Evolutionary conservation across 1,140 invertebrate species (phyloP), one percentile per base, ranked within the genome.

Genomic region (Drosophila yakuba): DNA sequence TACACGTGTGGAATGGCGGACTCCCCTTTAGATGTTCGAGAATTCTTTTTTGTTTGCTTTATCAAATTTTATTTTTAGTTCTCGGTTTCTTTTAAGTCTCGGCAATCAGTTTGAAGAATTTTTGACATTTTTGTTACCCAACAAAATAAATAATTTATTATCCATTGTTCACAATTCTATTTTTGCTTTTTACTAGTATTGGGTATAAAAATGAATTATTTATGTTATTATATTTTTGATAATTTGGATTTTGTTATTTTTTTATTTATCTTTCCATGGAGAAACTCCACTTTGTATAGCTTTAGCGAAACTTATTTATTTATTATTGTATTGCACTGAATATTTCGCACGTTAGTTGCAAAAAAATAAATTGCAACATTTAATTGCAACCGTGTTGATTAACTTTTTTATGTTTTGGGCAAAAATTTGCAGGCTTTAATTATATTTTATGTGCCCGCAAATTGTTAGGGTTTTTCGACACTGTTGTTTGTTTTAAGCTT

Each of bases 391-490:
- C 35, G 44, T 39, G 51, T 39, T 25, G 44, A 20, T 69, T 50
- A 48, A 43, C 38, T 43, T 43, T 50, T 71, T 58, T 43, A 58
- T 14, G 64, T 48, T 71, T 71, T 50, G 50, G 28, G 64, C 52
- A 39, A 69, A 75, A 72, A 83, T 82, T 81, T 72, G 72, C 63
- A 55, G 15, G 56, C 56, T 76, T 64, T 62, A 68, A 79, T 88
- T 88, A 76, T 61, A 61, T 88, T 71, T 82, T 72, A 72, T 57
- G 58, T 75, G 57, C 54, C 50, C 55, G 58, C 78, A 63, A 82
- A 74, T 82, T 75, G 48, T 35, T 32, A 2, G 4, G 39, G 15
- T 74, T 59, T 74, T 81, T 43, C 55, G 38, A 25, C 57, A 64
- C 41, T 58, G 39, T 39, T 54, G 25, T 38, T 48, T 38, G 41